Base-by-base conservation (phyloP, 2,113 vertebrate species). In the Zingel zingel region DNA sequence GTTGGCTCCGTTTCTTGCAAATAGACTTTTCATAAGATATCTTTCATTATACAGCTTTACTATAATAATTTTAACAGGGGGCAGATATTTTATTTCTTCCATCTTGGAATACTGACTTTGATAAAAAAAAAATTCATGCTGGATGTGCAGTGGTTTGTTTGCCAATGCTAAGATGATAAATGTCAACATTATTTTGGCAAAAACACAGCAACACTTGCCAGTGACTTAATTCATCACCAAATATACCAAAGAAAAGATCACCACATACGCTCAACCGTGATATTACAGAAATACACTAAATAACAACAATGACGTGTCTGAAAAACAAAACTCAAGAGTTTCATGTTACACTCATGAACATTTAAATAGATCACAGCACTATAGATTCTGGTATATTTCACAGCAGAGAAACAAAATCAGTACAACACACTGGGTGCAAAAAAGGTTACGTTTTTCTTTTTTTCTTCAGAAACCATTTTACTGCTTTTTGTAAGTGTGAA, bases 351-450 rank as follows among this genome's bases (percentile, higher is more conserved):
- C 88, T 73, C 78, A 78, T 79, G 59, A 91, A 92, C 79, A 85
- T 81, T 88, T 88, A 86, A 87, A 93, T 85, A 88, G 72, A 86
- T 89, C 82, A 93, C 91, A 85, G 87, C 88, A 95, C 96, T 95
- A 97, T 84, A 94, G 86, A 92, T 92, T 96, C 82, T 94, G 91
- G 81, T 92, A 91, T 92, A 89, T 87, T 94, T 86, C 93, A 94
- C 94, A 94, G 94, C 94, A 94, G 94, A 95, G 93, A 93, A 93
- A 93, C 84, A 96, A 94, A 88, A 86, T 87, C 64, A 92, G 88
- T 91, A 96, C 95, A 94, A 95, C 89, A 96, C 91, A 96, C 90
- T 92, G 93, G 94, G 92, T 95, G 95, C 94, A 96, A 93, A 96
- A 92, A 92, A 96, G 92, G 94, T 92, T 94, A 91, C 30, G 89